These are phyloP conservation scores for Oreochromis spilurus DNA, from an alignment of 2,113 vertebrate species.

Conservation along the genomic window DNA sequence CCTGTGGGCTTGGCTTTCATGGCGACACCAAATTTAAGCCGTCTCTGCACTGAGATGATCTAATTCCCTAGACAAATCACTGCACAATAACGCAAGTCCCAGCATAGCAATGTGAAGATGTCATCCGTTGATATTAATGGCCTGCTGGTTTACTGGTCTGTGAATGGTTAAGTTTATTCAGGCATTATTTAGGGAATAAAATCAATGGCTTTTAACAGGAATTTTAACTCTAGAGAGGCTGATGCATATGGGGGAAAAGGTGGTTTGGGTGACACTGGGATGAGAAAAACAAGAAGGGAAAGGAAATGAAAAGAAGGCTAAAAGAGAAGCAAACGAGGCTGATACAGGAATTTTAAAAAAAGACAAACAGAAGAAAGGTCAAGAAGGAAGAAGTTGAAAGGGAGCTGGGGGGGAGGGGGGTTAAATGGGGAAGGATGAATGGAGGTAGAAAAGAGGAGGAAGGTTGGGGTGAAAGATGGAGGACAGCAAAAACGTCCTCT, in stretches of 20 bases:
- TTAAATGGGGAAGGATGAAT: background rate
- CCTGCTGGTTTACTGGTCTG: constrained; percentile 48
- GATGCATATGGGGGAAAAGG: background rate
- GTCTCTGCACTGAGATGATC: background rate
- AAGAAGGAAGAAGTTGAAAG: background rate
- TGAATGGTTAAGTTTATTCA: constrained; percentile 61
- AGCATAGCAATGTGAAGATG: background rate
- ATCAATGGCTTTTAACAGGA: constrained; percentile 53
- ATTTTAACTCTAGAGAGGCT: background rate
- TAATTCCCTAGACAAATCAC: constrained; percentile 15
- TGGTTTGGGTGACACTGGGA: background rate
- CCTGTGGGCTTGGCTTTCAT: background rate
- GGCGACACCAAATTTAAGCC: background rate
- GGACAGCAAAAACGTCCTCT: background rate
- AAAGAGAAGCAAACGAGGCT: background rate
- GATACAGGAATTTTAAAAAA: background rate
- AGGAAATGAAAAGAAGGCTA: background rate
- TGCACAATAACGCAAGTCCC: background rate
- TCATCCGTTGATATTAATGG: constrained; percentile 49
- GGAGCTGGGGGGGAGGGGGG: background rate
- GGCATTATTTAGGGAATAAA: constrained; percentile 55
- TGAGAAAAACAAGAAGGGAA: background rate
- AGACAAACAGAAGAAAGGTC: background rate
- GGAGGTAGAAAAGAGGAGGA: background rate
- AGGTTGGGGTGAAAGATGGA: constrained; percentile 11